These are phyloP conservation scores for Cebidichthys violaceus DNA, from an alignment of 2,113 vertebrate species.

Conservation along the genomic window DNA sequence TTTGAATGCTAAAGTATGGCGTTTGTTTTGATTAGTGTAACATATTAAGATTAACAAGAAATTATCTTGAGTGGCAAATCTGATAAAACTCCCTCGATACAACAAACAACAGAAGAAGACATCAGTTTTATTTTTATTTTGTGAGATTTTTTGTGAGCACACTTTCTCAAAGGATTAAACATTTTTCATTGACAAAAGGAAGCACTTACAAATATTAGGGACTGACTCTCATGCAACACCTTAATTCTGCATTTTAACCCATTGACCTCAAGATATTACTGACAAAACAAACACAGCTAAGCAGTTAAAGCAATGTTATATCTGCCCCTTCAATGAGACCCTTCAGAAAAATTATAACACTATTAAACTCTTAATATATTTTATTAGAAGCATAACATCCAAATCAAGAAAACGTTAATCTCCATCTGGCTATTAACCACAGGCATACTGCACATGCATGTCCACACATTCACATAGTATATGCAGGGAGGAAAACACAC, in stretches of 20 bases:
- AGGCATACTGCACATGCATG: slow-evolving; percentile 29
- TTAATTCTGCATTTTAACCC: neutral
- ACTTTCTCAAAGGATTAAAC: neutral
- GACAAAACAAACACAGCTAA: too few relatives aligned
- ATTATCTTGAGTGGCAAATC: neutral
- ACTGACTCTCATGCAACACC: neutral
- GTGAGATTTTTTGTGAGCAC: neutral
- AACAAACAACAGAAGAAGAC: neutral
- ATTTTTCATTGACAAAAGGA: neutral
- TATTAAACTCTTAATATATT: neutral
- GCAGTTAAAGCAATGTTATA: neutral
- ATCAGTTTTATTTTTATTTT: neutral
- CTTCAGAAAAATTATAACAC: neutral
- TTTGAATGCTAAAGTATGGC: neutral
- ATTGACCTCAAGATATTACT: neutral
- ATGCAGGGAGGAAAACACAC: neutral
- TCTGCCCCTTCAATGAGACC: neutral
- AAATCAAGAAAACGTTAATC: neutral
- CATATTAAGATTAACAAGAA: neutral
- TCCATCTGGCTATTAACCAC: slow-evolving; percentile 50
- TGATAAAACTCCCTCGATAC: neutral
- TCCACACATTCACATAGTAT: slow-evolving; percentile 10
- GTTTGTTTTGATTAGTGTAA: neutral
- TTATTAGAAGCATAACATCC: neutral
- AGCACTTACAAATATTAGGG: neutral